These are phyloP conservation scores for Cantharis rustica DNA, from an alignment of 2,888 invertebrate species.

Conservation along the genomic window DNA sequence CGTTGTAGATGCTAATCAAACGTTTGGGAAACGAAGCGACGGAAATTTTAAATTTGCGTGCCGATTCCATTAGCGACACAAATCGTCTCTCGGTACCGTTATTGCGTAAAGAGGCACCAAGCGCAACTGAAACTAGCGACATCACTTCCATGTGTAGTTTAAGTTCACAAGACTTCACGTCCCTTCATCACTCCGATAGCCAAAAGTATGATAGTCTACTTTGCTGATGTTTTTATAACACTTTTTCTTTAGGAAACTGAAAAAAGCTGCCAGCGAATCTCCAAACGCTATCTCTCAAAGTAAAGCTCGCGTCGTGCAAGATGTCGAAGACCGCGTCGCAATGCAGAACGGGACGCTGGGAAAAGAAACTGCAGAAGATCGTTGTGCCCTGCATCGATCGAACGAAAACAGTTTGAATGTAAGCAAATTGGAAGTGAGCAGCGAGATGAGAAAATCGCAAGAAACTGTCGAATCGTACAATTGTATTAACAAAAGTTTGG, in stretches of 20 bases:
- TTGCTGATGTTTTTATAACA: not conserved
- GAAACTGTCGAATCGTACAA: constrained; percentile 2
- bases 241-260: constrained; percentile 35
- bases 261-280: constrained; percentile 39
- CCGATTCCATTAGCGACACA: constrained; percentile 49
- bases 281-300: constrained; percentile 34
- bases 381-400: not conserved
- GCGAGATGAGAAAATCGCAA: constrained; percentile 3
- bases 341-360: constrained; percentile 37
- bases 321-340: constrained; percentile 27
- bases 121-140: constrained; percentile 72
- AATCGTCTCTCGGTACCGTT: constrained; percentile 57
- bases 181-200: constrained; percentile 61
- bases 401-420: constrained; percentile 1
- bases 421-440: not conserved
- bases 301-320: constrained; percentile 2
- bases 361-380: constrained; percentile 13
- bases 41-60: constrained; percentile 51
- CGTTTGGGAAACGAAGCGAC: constrained; percentile 67
- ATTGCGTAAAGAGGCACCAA: constrained; percentile 61
- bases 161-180: constrained; percentile 62
- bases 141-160: constrained; percentile 75
- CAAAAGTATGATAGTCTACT: constrained; percentile 47
- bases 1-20: constrained; percentile 66
- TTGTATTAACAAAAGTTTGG: not conserved